phyloP scores from a whole-genome alignment of 2,888 invertebrate species.

The Leptopterna dolabrata region DNA sequence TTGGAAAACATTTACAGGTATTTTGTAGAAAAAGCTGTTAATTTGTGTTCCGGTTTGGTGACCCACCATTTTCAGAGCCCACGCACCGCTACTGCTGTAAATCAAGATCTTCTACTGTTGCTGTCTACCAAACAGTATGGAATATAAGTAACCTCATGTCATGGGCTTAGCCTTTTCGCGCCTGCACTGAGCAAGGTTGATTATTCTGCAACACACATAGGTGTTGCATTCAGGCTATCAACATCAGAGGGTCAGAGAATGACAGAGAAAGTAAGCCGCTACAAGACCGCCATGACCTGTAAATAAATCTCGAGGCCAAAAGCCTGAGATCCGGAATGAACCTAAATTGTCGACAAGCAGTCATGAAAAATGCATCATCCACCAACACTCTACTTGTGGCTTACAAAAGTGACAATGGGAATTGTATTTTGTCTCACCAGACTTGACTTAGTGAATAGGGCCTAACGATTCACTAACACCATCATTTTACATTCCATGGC shows the following conservation, averaged over 20 bases:
- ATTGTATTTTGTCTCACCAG: background rate
- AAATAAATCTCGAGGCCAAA: background rate
- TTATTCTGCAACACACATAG: background rate
- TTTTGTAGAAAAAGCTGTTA: no score
- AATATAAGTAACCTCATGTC: no score
- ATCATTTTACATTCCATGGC: no score
- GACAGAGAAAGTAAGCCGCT: background rate
- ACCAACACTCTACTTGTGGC: background rate
- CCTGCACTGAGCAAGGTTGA: background rate
- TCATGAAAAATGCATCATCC: background rate
- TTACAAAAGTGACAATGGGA: background rate
- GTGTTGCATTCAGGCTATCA: background rate
- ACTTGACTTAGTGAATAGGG: background rate
- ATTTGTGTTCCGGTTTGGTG: no score
- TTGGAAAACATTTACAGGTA: no score
- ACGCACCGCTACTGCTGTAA: no score
- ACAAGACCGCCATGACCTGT: background rate
- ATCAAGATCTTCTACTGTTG: no score
- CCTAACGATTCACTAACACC: background rate
- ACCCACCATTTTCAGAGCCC: no score
- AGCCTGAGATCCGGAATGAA: background rate
- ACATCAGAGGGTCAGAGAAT: background rate
- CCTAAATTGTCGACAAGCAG: background rate
- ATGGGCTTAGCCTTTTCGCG: no score
- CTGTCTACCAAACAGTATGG: no score